These are phyloP conservation scores for Puffinus mauretanicus DNA, from an alignment of 2,113 vertebrate species.

Conservation along the genomic window DNA sequence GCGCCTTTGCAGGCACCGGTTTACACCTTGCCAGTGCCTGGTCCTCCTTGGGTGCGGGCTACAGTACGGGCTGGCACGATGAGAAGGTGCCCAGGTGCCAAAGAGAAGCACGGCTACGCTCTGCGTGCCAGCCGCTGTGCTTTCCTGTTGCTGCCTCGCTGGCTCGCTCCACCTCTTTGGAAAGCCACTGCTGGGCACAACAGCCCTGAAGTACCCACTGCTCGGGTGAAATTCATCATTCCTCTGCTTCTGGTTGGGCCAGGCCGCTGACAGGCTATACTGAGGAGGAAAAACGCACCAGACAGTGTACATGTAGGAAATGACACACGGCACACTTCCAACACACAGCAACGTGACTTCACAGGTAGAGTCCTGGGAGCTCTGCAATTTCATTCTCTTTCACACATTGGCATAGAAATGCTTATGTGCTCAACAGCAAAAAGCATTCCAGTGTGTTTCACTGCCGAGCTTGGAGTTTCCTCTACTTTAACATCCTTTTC, in stretches of 20 bases:
- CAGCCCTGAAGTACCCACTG: background rate
- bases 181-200: background rate
- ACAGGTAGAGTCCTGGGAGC: too few species aligned
- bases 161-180: background rate
- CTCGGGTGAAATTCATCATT: background rate
- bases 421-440: background rate
- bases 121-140: background rate
- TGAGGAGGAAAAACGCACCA: background rate
- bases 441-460: background rate
- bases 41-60: background rate
- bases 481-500: background rate
- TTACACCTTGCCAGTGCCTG: background rate
- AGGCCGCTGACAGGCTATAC: background rate
- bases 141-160: background rate
- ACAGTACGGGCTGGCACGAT: accelerated
- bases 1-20: background rate
- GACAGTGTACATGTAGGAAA: accelerated
- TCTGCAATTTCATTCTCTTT: too few species aligned
- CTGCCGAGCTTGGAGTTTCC: background rate
- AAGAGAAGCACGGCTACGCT: background rate
- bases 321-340: background rate
- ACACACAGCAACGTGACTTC: background rate
- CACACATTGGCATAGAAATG: accelerated
- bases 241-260: background rate
- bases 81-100: background rate